These are phyloP conservation scores for Platyrinchus mystaceus DNA, from an alignment of 2,797 vertebrate genomes.

Conservation along the genomic window DNA sequence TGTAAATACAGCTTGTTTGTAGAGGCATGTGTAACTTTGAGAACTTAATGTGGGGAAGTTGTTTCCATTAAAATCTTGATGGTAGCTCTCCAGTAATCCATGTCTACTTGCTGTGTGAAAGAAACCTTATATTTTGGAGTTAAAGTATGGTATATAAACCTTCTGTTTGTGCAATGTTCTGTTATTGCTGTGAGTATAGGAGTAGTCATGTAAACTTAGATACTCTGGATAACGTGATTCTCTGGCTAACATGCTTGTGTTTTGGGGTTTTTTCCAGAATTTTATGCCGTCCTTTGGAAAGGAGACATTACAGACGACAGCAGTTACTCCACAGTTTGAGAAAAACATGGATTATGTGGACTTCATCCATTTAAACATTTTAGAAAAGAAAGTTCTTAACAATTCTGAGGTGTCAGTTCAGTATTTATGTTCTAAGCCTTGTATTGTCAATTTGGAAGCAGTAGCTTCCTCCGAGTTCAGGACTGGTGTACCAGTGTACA, in stretches of 20 bases:
- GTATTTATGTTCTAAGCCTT: constrained; percentile 85
- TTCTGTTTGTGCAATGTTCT: not conserved
- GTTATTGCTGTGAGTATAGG: not conserved
- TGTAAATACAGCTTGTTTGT: constrained; percentile 28
- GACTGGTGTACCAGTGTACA: constrained; percentile 82
- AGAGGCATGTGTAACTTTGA: not conserved
- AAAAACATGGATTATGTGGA: constrained; percentile 59
- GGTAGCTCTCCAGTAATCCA: not conserved
- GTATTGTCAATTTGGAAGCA: constrained; percentile 83
- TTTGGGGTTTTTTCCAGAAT: constrained; percentile 67
- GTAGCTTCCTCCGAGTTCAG: constrained; percentile 79
- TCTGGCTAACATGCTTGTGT: not conserved
- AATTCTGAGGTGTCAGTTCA: constrained; percentile 79
- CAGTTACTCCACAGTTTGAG: constrained; percentile 39
- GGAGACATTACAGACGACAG: constrained; percentile 70
- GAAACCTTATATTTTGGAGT: not conserved
- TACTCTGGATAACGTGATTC: not conserved
- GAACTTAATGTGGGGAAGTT: not conserved
- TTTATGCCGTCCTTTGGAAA: constrained; percentile 61
- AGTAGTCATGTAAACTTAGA: not conserved
- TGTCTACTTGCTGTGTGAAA: not conserved
- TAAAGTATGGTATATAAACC: accelerated
- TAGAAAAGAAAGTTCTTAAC: constrained; percentile 79
- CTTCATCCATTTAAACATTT: constrained; percentile 82
- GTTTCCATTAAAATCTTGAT: not conserved